phyloP scores from a whole-genome alignment of 1,140 invertebrate species.

The Aphelinus certus region DNA sequence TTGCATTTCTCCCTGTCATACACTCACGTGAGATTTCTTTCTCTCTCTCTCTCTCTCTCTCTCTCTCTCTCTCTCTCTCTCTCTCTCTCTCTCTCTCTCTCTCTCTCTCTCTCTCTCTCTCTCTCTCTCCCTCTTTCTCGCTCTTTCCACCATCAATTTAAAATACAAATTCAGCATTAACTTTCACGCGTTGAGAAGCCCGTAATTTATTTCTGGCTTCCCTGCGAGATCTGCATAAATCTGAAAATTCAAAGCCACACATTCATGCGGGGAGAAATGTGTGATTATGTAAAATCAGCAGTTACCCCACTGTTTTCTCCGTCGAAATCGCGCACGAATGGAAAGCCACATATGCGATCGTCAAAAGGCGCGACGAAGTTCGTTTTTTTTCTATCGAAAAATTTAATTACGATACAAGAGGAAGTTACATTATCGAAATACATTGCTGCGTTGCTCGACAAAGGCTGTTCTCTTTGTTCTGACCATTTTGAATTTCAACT shows the following conservation, averaged over 20 bases:
- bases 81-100: neutral
- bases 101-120: conserved; percentile 3
- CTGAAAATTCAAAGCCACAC: conserved; percentile 28
- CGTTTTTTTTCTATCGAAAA: no score
- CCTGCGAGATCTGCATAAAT: conserved; percentile 24
- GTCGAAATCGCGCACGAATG: conserved; percentile 8
- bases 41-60: neutral
- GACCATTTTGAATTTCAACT: no score
- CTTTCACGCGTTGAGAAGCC: neutral
- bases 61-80: neutral
- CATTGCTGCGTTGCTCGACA: no score
- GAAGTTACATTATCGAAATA: no score
- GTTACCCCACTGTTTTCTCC: neutral
- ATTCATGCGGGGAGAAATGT: conserved; percentile 14
- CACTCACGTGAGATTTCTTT: neutral
- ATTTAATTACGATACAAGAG: no score
- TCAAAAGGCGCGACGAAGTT: neutral
- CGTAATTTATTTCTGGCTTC: conserved; percentile 1
- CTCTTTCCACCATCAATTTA: conserved; percentile 12
- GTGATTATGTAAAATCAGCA: conserved; percentile 26
- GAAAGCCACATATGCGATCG: conserved; percentile 3
- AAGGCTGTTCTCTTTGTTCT: no score
- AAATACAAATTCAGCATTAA: conserved; percentile 19
- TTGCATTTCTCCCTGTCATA: conserved; percentile 1
- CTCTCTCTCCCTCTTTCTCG: neutral